Base-by-base conservation (phyloP, 2,797 vertebrate species). In the Echiichthys vipera region DNA sequence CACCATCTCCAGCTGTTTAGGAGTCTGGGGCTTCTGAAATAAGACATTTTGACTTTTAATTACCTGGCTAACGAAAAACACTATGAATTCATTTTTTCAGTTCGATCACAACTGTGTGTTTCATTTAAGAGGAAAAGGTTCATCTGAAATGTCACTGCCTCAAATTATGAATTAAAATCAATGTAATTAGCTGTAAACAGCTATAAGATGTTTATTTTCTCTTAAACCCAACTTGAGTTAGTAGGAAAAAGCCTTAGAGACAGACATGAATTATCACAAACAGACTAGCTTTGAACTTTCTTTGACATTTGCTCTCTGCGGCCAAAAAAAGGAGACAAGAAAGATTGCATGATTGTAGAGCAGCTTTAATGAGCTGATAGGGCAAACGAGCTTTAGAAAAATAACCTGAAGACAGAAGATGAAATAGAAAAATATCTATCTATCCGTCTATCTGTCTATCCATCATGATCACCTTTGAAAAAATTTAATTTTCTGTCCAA, bases 341-440 rank as follows among this genome's bases (percentile, higher is more conserved):
- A 61, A 70, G 14, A 64, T 43, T n/a, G 5, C 54, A 32, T 47
- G 34, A 43, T 25, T 73, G 64, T 17, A 50, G 55, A 65, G 57
- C 39, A 39, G 71, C 50, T 76, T 78, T 84, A 78, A 81, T 78
- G 65, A 81, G 71, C 49, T 50, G 29, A 71, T 20, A 0, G 24
- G 14, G 14, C 36, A 74, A 20, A 61, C 40, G 37, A 56, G 43
- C 22, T 55, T 50, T 2, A 37, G 10, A 59, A 37, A 62, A 70
- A 42, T 46, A 50, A 67, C 37, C 9, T 40, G 22, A 75, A 32
- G 29, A 39, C n/a, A n/a, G 15, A 30, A 49, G 7, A 71, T 36
- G 15, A 25, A 18, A 17, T 27, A 30, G 47, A 45, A 53, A 53
- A 51, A 7, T 17, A 29, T 29, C 25, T 17, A 29, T 29, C 15